These are phyloP conservation scores for Parnassius smintheus DNA, from an alignment of 2,888 invertebrate genomes.

Conservation along the genomic window DNA sequence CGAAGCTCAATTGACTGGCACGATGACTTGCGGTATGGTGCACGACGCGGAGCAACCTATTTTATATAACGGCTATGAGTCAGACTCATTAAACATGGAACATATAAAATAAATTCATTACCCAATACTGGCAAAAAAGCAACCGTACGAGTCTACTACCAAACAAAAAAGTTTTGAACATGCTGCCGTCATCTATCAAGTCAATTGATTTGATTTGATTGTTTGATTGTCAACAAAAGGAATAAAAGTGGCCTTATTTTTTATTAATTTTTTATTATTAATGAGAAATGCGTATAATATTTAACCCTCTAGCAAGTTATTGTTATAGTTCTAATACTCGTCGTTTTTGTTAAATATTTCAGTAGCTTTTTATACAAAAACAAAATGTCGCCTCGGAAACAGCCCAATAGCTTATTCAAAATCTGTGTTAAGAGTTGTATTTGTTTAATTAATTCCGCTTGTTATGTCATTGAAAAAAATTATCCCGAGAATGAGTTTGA, in stretches of 20 bases:
- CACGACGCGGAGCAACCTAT: too few relatives aligned
- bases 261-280: constrained; percentile 1
- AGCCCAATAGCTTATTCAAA: constrained; percentile 66
- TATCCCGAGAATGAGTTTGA: constrained; percentile 59
- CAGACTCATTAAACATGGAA: too few relatives aligned
- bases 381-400: constrained; percentile 71
- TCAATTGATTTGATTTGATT: background rate
- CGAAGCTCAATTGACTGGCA: too few relatives aligned
- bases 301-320: background rate
- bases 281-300: constrained; percentile 16
- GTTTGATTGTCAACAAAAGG: constrained; percentile 16
- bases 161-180: too few relatives aligned
- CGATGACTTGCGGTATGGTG: too few relatives aligned
- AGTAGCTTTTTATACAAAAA: constrained; percentile 10
- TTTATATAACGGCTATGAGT: too few relatives aligned
- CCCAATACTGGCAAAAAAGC: too few relatives aligned
- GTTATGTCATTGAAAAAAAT: constrained; percentile 66
- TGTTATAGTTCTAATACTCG: constrained; percentile 8
- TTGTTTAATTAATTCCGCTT: constrained; percentile 67
- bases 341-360: constrained; percentile 1
- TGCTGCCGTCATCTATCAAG: too few relatives aligned
- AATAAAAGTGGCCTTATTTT: constrained; percentile 14
- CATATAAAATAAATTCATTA: too few relatives aligned
- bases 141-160: too few relatives aligned
- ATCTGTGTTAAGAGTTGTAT: constrained; percentile 66